Base-by-base conservation (phyloP, 2,888 invertebrate genomes). In the Agonopterix alstromeriana region DNA sequence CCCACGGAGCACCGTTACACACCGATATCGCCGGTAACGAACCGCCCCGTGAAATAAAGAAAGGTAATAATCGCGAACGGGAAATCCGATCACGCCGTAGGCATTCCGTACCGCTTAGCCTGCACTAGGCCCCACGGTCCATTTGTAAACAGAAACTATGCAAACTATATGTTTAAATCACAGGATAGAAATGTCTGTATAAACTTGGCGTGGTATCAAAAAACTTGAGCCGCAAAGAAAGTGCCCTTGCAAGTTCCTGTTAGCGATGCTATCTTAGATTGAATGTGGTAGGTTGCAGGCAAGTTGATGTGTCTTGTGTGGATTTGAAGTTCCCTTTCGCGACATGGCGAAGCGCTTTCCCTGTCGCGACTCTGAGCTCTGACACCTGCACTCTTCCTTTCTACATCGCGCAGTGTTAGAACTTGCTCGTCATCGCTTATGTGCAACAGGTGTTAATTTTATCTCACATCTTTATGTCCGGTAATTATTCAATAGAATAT, bases 351-450 rank as follows among this genome's bases (percentile, higher is more conserved):
- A 65, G 61, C 73, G 82, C 84, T 86, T 86, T 86, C 86, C 75
- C 86, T 76, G 75, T 78, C 79, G 80, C 76, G 72, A 70, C 77
- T 77, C 65, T 72, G 71, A 66, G 75, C 77, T 76, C 77, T 77
- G 80, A 77, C 81, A 81, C 72, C 73, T 77, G 72, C 77, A 87
- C 86, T 88, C 83, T 88, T 87, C 86, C 86, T 88, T 88, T 88
- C 86, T 77, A 80, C 71, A 61, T 74, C 72, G 74, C 64, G 65
- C 66, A 65, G 62, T 63, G 58, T 65, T 53, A 52, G 46, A 40
- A 51, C 50, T 45, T 48, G 59, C 61, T 55, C 56, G 56, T 58
- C 56, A 60, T 55, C 45, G 53, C 53, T 50, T 49, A 55, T 57
- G 52, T 53, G 57, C 52, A 53, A 46, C 55, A 53, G 46, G 54